Conservation (phyloP, 2,888 invertebrate species). For the Alcis repandata region DNA sequence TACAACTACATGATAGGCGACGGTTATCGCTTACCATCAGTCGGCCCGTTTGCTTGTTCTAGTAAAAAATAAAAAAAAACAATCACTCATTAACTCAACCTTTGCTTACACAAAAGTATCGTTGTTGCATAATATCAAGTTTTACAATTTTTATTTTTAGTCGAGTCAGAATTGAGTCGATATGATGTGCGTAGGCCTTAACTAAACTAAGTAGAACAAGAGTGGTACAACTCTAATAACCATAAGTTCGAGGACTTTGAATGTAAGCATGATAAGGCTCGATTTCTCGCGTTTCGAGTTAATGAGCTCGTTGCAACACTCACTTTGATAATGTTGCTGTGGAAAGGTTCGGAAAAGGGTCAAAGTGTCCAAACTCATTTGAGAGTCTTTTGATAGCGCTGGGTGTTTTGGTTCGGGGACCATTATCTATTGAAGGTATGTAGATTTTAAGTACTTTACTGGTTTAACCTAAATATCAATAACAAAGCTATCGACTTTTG, state of each 20-base stretch:
- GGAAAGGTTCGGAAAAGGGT: not conserved
- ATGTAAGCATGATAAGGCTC: conserved; percentile 10
- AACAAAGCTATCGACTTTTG: too few relatives aligned
- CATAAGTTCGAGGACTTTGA: conserved; percentile 10
- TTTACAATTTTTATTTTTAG: not conserved
- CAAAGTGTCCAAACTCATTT: not conserved
- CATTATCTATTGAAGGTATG: too few relatives aligned
- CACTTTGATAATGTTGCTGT: not conserved
- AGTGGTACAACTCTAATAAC: conserved; percentile 15
- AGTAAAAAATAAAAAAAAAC: too few relatives aligned
- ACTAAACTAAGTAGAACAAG: conserved; percentile 1
- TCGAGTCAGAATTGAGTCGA: not conserved
- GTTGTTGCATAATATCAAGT: too few relatives aligned
- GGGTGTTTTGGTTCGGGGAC: not conserved
- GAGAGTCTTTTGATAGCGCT: conserved; percentile 1
- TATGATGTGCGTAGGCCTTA: not conserved
- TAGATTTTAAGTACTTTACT: too few relatives aligned
- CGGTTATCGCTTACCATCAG: too few relatives aligned
- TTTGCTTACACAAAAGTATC: too few relatives aligned
- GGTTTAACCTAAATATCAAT: too few relatives aligned
- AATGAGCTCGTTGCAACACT: conserved; percentile 11
- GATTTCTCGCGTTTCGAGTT: conserved; percentile 7
- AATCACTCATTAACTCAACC: too few relatives aligned
- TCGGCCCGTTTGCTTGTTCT: too few relatives aligned
- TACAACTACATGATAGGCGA: too few relatives aligned